These are phyloP conservation scores for Melipona bicolor DNA, from an alignment of 2,888 invertebrate species.

Conservation along the genomic window DNA sequence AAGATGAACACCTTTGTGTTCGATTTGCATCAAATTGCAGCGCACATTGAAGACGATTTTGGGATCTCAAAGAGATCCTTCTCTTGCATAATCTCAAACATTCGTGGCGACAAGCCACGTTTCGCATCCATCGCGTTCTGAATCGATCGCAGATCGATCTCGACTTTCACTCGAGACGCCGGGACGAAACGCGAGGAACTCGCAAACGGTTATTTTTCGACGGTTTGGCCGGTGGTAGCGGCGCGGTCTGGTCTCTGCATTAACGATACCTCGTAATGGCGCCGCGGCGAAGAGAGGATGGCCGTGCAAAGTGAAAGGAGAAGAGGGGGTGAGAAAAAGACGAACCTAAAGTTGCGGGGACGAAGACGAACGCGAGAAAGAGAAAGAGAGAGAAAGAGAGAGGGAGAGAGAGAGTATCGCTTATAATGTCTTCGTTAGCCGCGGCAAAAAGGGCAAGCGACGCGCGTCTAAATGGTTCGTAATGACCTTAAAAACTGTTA, in stretches of 20 bases:
- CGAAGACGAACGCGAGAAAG: not conserved
- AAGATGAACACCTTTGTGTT: too few relatives aligned
- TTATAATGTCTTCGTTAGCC: conserved; percentile 73
- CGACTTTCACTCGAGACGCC: conserved; percentile 27
- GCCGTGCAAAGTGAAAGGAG: conserved; percentile 4
- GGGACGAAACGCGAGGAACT: not conserved
- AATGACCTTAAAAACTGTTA: conserved; percentile 64
- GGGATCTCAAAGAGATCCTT: too few relatives aligned
- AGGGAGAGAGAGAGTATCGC: conserved; percentile 7
- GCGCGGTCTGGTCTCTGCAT: not conserved
- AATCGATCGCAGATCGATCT: conserved; percentile 23
- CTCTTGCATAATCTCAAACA: too few relatives aligned
- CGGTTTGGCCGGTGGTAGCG: not conserved
- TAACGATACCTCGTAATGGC: conserved; percentile 57
- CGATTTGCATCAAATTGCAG: too few relatives aligned
- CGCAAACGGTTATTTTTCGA: conserved; percentile 1
- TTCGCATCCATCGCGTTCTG: too few relatives aligned
- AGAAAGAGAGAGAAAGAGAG: not conserved
- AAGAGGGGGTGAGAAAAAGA: conserved; percentile 30
- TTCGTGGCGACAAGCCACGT: not conserved
- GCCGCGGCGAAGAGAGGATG: conserved; percentile 2
- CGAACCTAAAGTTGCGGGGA: conserved; percentile 25
- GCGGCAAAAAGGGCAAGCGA: conserved; percentile 55
- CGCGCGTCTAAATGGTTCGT: conserved; percentile 63
- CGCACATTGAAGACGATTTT: too few relatives aligned